Percentiles rank a stretch among this genome's conserved stretches.
These are phyloP conservation scores for Hirtodrosophila duncani DNA, from an alignment of 2,888 invertebrate genomes.

Conservation along the genomic window DNA sequence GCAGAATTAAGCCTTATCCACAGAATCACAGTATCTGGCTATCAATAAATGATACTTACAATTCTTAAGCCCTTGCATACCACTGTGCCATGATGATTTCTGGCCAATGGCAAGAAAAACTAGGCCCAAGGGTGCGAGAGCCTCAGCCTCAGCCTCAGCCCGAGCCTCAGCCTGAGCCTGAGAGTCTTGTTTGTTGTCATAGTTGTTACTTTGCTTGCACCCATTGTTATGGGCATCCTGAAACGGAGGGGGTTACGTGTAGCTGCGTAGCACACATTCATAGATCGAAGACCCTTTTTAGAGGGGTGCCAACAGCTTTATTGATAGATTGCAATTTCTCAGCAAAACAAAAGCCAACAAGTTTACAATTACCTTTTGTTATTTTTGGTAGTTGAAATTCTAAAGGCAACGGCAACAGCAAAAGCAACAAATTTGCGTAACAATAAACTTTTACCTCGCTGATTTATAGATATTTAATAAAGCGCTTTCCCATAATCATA, in stretches of 20 bases:
- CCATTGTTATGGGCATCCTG: conserved; percentile 14
- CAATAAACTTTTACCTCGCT: conserved; percentile 50
- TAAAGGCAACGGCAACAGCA: too few species aligned
- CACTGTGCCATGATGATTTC: too few species aligned
- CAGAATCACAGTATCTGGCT: too few species aligned
- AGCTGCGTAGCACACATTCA: too few species aligned
- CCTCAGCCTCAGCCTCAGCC: too few species aligned
- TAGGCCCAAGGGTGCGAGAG: conserved; percentile 38
- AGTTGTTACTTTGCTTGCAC: conserved; percentile 7
- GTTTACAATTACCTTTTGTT: conserved; percentile 59
- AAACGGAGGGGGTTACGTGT: too few species aligned
- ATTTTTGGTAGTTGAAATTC: conserved; percentile 33
- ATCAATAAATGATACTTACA: too few species aligned
- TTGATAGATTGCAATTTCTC: conserved; percentile 70
- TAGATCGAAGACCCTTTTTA: conserved; percentile 21
- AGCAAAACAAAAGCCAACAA: conserved; percentile 43
- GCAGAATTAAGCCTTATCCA: too few species aligned
- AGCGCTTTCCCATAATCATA: conserved; percentile 53
- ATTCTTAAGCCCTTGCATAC: too few species aligned
- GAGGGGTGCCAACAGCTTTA: conserved; percentile 51
- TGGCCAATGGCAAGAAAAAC: conserved; percentile 24
- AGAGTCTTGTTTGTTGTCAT: background rate
- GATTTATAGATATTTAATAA: conserved; percentile 71
- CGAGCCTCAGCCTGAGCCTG: too few species aligned
- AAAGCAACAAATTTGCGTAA: conserved; percentile 60